Evolutionary conservation across 2,797 vertebrate genomes (phyloP).

Genomic region (Chelidonichthys spinosus): DNA sequence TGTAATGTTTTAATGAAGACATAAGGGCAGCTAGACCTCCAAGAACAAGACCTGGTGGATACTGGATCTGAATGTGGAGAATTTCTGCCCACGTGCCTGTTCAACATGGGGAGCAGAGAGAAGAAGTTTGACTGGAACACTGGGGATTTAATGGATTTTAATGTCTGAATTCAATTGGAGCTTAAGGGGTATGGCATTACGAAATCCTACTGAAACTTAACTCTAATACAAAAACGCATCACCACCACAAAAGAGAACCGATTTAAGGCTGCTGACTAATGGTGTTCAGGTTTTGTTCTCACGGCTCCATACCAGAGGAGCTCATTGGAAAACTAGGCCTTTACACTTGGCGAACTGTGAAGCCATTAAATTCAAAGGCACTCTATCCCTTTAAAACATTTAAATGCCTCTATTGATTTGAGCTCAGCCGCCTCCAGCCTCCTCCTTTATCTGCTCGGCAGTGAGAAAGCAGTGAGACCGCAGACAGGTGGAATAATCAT

Average conservation of each 20-base stretch:
- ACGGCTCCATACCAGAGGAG: not conserved
- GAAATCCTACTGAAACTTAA: not conserved
- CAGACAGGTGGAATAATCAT: constrained; percentile 23
- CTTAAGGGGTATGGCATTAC: not conserved
- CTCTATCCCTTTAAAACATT: constrained; percentile 55
- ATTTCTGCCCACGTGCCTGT: not conserved
- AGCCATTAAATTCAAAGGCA: constrained; percentile 46
- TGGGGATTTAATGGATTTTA: not conserved
- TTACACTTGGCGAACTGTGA: constrained; percentile 50
- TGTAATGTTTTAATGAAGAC: constrained; percentile 2
- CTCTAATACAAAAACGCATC: not conserved
- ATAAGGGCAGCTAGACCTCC: not conserved
- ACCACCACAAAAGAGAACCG: not conserved
- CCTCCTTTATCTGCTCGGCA: constrained; percentile 26
- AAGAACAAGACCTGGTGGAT: not conserved
- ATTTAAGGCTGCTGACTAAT: not conserved
- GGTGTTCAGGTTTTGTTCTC: constrained; percentile 2
- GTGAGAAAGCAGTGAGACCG: constrained; percentile 29
- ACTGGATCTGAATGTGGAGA: not conserved
- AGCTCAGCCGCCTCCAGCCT: constrained; percentile 22
- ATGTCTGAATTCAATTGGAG: not conserved
- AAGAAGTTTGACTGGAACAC: not conserved
- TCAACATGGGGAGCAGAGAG: not conserved
- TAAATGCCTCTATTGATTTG: constrained; percentile 59
- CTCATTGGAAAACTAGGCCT: not conserved